Conservation (phyloP, 2,888 invertebrate species). For the Drosophila bunnanda region DNA sequence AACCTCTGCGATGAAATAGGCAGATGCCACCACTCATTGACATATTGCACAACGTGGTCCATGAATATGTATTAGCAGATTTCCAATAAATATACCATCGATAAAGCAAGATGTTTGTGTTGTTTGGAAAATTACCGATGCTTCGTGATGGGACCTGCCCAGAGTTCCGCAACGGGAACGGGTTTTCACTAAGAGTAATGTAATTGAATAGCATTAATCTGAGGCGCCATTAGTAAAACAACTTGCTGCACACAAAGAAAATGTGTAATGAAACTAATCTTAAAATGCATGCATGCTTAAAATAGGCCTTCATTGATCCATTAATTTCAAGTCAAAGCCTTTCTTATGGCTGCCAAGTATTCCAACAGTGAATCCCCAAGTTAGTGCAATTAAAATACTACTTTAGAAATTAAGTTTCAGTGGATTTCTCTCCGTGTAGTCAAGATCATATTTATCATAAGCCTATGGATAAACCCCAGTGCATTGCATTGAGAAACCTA, state of each 20-base stretch:
- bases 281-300: neutral
- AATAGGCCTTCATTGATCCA: too few species aligned
- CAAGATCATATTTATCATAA: constrained; percentile 7
- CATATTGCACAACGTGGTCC: neutral
- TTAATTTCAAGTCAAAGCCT: neutral
- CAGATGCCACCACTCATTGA: neutral
- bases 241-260: constrained; percentile 1
- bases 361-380: neutral
- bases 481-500: constrained; percentile 4
- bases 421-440: neutral
- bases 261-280: neutral
- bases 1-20: constrained; percentile 18
- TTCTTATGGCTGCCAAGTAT: neutral
- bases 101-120: constrained; percentile 20
- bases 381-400: neutral
- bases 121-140: constrained; percentile 8
- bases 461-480: constrained; percentile 32
- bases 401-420: neutral
- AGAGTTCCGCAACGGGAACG: constrained; percentile 41
- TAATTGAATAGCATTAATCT: constrained; percentile 26
- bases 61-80: constrained; percentile 1
- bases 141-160: constrained; percentile 30
- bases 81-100: neutral
- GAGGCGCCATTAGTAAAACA: constrained; percentile 2
- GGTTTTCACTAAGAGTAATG: constrained; percentile 42